Evolutionary conservation across 2,113 vertebrate genomes (phyloP), one percentile per base, ranked within the genome.

Genomic region (Podocnemis expansa): DNA sequence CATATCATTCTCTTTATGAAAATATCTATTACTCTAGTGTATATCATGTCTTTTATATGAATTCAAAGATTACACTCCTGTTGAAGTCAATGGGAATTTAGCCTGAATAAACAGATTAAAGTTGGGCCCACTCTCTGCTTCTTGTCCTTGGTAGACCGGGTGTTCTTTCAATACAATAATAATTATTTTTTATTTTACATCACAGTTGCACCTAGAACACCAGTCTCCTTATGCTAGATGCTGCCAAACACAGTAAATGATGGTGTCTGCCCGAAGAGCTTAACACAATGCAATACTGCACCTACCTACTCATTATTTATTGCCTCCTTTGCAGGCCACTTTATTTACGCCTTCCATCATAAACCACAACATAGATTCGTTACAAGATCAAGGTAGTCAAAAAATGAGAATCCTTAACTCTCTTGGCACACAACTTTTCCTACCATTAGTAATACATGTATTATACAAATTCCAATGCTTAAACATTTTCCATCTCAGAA

Each of bases 21-120:
- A 97, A 96, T 51, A 94, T 78, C 80, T 88, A 93, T n/a, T 87
- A 93, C 91, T 81, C 93, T 51, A 93, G 91, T 81, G 92, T 51
- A 27, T 82, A 41, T 73, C 3, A 5, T 3, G 12, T 92, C 78
- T 81, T n/a, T 82, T 76, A 83, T 34, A n/a, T 49, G 24, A 85
- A 83, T 85, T 83, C 2, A 13, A 51, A 24, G 56, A 95, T 22
- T 78, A 85, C 94, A 94, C 79, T 91, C 89, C 52, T 76, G 92
- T 2, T 11, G 63, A 9, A 83, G 45, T 34, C 63, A 21, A 55
- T 0, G 34, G 60, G 4, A 73, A 80, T 51, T 82, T 88, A 82
- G 89, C 27, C n/a, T 51, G 80, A 49, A 41, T 76, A 34, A 51
- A 76, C 21, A 81, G 89, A 38, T 73, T 47, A 47, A 55, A 93